A percentile compares a stretch with the other conserved stretches of the same genome.
Conservation (phyloP, 2,113 vertebrate genomes). For the Pavo muticus region DNA sequence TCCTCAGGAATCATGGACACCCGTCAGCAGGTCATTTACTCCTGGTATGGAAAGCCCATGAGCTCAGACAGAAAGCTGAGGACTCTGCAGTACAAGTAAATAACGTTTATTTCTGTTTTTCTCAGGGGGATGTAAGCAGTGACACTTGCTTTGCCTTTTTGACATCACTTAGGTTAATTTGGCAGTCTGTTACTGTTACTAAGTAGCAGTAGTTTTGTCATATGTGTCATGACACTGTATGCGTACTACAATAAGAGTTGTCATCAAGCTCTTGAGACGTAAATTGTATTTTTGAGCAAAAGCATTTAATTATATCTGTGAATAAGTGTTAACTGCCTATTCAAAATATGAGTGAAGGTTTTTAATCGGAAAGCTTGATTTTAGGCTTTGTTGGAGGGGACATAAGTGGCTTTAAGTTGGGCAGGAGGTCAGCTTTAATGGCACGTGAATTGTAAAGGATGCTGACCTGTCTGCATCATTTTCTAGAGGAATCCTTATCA, state of each 20-base stretch:
- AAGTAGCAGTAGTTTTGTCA: background rate
- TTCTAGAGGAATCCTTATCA: constrained; percentile 84
- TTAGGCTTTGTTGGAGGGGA: background rate
- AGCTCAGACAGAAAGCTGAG: constrained; percentile 78
- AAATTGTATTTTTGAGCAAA: background rate
- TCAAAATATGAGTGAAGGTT: background rate
- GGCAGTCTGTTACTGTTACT: background rate
- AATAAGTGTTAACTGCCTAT: background rate
- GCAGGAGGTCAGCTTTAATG: background rate
- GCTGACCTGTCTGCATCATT: background rate
- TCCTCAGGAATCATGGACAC: constrained; percentile 75
- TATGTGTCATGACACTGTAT: accelerated
- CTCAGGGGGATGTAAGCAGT: background rate
- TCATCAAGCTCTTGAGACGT: background rate
- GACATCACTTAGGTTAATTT: accelerated
- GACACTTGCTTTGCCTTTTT: background rate
- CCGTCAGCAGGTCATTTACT: constrained; percentile 74
- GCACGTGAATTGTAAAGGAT: background rate
- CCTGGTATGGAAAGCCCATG: constrained; percentile 80
- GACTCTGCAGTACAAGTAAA: constrained; percentile 63
- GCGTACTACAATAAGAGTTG: background rate
- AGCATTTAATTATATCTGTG: background rate
- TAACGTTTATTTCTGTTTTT: background rate
- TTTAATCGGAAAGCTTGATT: background rate
- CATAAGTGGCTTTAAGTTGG: background rate